phyloP scores from a whole-genome alignment of 2,888 invertebrate species.

The Ornithoptera priamus region DNA sequence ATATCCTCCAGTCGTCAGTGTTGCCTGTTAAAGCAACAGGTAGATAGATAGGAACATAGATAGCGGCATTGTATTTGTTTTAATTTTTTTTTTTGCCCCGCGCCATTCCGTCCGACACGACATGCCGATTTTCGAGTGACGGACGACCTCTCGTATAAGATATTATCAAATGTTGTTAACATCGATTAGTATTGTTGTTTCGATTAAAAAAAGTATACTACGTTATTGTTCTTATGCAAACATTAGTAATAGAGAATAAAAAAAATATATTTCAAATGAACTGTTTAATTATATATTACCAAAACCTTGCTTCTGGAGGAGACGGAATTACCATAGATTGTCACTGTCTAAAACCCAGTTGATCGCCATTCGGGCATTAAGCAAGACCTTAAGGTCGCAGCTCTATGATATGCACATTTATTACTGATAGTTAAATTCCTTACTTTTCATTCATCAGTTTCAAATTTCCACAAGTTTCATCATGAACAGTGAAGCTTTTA shows the following conservation, averaged over 20 bases:
- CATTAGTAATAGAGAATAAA: constrained; percentile 18
- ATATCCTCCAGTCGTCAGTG: constrained; percentile 1
- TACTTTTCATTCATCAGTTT: too few relatives aligned
- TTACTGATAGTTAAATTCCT: too few relatives aligned
- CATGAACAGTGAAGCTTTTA: too few relatives aligned
- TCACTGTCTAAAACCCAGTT: too few relatives aligned
- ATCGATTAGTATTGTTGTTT: constrained; percentile 52
- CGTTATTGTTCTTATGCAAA: constrained; percentile 21
- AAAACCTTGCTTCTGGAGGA: too few relatives aligned
- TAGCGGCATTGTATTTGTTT: constrained; percentile 53
- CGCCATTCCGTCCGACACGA: constrained; percentile 43
- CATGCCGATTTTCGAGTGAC: constrained; percentile 59
- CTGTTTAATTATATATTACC: too few relatives aligned
- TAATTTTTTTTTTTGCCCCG: constrained; percentile 46
- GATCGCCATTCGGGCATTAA: too few relatives aligned
- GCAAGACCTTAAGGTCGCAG: too few relatives aligned
- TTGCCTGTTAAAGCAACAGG: constrained; percentile 48
- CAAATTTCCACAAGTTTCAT: too few relatives aligned
- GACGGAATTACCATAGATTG: too few relatives aligned
- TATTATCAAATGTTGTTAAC: constrained; percentile 51
- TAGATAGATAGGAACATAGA: constrained; percentile 50
- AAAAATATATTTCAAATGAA: too few relatives aligned
- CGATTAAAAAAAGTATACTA: constrained; percentile 31
- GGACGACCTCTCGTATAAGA: constrained; percentile 60
- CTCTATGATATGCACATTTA: too few relatives aligned